These are phyloP conservation scores for Sinocyclocheilus grahami DNA, from an alignment of 2,113 vertebrate genomes.

Conservation along the genomic window DNA sequence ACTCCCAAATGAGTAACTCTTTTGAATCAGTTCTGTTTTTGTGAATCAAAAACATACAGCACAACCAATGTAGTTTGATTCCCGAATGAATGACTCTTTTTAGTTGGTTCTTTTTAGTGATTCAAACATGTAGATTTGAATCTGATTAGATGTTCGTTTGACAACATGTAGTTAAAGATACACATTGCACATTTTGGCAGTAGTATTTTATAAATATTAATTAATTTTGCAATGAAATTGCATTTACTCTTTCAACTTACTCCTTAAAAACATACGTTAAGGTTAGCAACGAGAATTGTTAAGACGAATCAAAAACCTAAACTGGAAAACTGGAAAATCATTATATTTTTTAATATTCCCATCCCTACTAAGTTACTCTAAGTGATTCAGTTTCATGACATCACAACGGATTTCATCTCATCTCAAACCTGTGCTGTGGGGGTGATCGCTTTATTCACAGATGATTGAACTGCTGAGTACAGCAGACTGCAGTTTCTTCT, in stretches of 20 bases:
- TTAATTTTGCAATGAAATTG: too few species aligned
- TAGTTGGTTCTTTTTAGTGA: too few species aligned
- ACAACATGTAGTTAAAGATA: background rate
- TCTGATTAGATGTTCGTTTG: background rate
- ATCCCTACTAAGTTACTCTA: background rate
- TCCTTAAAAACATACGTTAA: too few species aligned
- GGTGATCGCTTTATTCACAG: slow-evolving; percentile 7
- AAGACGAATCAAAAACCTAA: background rate
- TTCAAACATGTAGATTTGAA: too few species aligned
- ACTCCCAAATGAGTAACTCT: background rate
- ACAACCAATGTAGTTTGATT: too few species aligned
- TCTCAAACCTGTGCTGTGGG: background rate
- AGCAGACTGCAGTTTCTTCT: slow-evolving; percentile 39
- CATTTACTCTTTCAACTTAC: too few species aligned
- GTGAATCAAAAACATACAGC: too few species aligned
- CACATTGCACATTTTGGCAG: background rate
- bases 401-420: background rate
- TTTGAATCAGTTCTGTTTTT: too few species aligned
- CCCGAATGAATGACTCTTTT: too few species aligned
- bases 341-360: background rate
- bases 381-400: background rate
- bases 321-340: background rate
- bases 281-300: background rate
- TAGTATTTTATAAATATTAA: too few species aligned
- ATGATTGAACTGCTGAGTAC: slow-evolving; percentile 8